These are phyloP conservation scores for Malurus alboscapulatus DNA, from an alignment of 2,113 vertebrate genomes.

Conservation along the genomic window DNA sequence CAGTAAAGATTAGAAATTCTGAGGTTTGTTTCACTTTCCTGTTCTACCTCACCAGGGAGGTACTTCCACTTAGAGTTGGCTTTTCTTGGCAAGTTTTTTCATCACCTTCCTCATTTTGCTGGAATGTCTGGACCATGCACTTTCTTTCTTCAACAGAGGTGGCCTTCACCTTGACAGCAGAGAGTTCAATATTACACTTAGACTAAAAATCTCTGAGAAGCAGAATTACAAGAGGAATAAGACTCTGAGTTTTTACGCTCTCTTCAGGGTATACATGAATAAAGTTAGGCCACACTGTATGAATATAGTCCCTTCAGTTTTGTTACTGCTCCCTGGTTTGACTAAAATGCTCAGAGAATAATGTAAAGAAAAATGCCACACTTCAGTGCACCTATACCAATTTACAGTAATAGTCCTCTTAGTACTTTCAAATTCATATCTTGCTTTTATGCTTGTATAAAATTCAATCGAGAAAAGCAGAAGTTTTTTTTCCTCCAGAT, in stretches of 20 bases:
- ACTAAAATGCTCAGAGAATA: neutral
- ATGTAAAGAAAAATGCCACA: neutral
- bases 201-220: neutral
- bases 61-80: neutral
- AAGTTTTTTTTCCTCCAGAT: neutral
- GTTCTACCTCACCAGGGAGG: neutral
- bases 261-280: neutral
- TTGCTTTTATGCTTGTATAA: neutral
- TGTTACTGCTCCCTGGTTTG: neutral
- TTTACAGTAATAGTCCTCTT: neutral
- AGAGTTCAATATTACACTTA: neutral
- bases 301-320: neutral
- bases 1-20: neutral
- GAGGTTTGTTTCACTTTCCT: neutral
- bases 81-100: neutral
- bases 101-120: neutral
- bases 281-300: neutral
- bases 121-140: neutral
- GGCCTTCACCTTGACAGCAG: neutral
- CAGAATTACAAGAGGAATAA: neutral
- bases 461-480: neutral
- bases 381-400: neutral
- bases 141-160: neutral
- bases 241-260: neutral
- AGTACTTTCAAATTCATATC: neutral